Evolutionary conservation across 2,113 vertebrate species (phyloP), one percentile per base, ranked within the genome.

Genomic region (Ictalurus punctatus): DNA sequence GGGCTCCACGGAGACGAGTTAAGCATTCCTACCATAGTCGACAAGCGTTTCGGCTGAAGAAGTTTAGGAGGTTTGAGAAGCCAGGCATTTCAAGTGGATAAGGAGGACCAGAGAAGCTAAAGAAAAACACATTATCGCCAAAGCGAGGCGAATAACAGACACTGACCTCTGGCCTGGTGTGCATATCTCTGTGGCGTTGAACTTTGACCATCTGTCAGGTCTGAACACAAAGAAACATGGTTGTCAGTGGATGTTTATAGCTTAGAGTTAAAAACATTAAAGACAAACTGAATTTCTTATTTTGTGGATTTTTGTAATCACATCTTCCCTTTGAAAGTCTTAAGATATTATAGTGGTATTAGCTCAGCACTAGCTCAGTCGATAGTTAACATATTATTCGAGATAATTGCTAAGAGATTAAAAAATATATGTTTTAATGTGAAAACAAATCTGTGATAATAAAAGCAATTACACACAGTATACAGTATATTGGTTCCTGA

Each of bases 181-280:
- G 44, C 73, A 90, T 90, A 84, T 90, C 83, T 89, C 81, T 83
- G 83, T 85, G 27, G 71, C 40, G 83, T 61, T 89, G 44, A 88
- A 73, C 90, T 91, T 88, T 90, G 84, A 90, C 86, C 59, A 59
- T 52, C 30, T 82, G 85, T 85, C 86, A 90, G 80, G 88, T 83
- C 48, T 84, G 30, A 82, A 88, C 83, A 86, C 71, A 82, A 0
- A 56, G 67, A 37, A 86, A 76, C 69, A 48, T 82, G 90, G 82
- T 54, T 85, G 71, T 88, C 59, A 14, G 59, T 83, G 25, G 25
- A 76, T 74, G 44, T 37, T 81, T 85, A 71, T 86, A 48, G 44
- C 44, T 48, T 48, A 48, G 44, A 6, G 44, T 48, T 48, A 48
- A 48, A 48, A 0, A 48, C 44, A 48, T 74, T 56, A n/a, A 54